A percentile compares a stretch with the other conserved stretches of the same genome.
Conservation (phyloP, 2,113 vertebrate genomes). For the Chaetodon trifascialis region DNA sequence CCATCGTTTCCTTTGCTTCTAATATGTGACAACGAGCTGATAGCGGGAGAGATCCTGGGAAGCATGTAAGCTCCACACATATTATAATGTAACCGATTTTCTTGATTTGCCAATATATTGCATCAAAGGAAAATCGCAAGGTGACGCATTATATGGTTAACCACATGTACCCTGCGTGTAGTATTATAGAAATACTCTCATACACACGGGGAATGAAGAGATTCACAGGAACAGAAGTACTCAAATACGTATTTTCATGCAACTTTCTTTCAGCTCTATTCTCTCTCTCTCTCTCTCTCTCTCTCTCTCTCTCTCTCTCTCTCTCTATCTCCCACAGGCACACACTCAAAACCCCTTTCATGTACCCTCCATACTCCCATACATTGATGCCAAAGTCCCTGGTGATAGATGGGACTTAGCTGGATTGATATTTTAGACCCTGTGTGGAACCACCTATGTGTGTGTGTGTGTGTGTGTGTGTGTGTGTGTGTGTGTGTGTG, state of each 20-base stretch:
- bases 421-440: constrained; percentile 31
- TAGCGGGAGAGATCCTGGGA: not conserved
- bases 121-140: not conserved
- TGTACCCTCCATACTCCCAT: constrained; percentile 8
- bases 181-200: not conserved
- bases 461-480: constrained; percentile 1
- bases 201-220: not conserved
- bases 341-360: constrained; percentile 16
- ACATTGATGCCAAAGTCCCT: constrained; percentile 34
- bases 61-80: not conserved
- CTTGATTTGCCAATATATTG: not conserved
- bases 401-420: constrained; percentile 41
- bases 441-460: not conserved
- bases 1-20: not conserved
- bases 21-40: not conserved
- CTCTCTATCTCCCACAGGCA: not conserved
- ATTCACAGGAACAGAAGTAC: not conserved
- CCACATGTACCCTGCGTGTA: not conserved
- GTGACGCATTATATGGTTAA: not conserved
- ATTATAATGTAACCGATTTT: not conserved
- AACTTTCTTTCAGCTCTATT: not conserved
- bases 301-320: not conserved
- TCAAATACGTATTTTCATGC: not conserved
- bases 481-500: constrained; percentile 7
- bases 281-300: not conserved